Conservation (phyloP, 1,140 invertebrate species). For the Daktulosphaira vitifoliae region DNA sequence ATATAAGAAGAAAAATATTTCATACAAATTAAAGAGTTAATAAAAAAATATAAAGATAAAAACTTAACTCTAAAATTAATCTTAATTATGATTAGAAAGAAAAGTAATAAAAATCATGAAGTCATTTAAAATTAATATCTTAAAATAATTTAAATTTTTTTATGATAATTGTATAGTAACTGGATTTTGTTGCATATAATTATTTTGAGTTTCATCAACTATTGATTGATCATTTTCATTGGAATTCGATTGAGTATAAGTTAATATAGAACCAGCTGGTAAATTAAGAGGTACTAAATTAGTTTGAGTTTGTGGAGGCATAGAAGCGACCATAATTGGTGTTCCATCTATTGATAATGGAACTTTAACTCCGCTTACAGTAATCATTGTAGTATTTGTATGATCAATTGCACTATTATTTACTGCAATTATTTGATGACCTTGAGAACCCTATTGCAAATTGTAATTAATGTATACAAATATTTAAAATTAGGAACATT, state of each 20-base stretch:
- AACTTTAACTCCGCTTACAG: constrained; percentile 25
- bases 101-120: too few relatives aligned
- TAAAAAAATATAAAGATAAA: too few relatives aligned
- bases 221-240: constrained; percentile 20
- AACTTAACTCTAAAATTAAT: too few relatives aligned
- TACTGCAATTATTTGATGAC: constrained; percentile 15
- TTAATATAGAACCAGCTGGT: constrained; percentile 9
- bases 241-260: constrained; percentile 1
- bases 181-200: constrained; percentile 11
- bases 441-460: neutral
- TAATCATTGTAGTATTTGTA: constrained; percentile 20
- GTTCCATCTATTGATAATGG: constrained; percentile 17
- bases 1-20: too few relatives aligned
- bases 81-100: too few relatives aligned
- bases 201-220: neutral
- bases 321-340: constrained; percentile 20
- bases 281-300: neutral
- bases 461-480: too few relatives aligned
- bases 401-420: constrained; percentile 10
- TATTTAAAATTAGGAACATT: too few relatives aligned
- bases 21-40: too few relatives aligned
- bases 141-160: too few relatives aligned
- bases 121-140: too few relatives aligned
- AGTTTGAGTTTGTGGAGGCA: constrained; percentile 6
- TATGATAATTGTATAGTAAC: constrained; percentile 26